Evolutionary conservation across 1,140 invertebrate genomes (phyloP).

Genomic region (Drosophila saltans): DNA sequence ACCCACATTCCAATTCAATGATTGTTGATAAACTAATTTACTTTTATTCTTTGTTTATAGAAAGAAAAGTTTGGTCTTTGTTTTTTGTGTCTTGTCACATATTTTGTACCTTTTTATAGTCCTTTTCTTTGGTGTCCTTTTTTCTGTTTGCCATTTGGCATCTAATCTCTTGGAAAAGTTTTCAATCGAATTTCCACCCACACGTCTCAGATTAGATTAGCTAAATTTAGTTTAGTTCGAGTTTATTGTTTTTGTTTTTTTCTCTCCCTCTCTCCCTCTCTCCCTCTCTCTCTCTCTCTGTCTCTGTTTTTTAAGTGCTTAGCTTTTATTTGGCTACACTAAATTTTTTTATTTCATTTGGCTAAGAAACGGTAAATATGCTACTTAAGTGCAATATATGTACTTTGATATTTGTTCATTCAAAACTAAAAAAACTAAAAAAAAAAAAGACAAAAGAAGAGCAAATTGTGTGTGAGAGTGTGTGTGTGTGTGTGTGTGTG

Average conservation of each 20-base stretch:
- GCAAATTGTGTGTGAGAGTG: too few species aligned
- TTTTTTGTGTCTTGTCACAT: not conserved
- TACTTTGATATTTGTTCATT: slow-evolving; percentile 18
- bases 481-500: too few species aligned
- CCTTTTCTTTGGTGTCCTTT: not conserved
- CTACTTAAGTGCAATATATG: slow-evolving; percentile 39
- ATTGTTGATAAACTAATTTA: not conserved
- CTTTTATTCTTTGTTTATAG: not conserved
- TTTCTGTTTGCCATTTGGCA: not conserved
- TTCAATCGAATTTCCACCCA: not conserved
- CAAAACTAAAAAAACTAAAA: not conserved
- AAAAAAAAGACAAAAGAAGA: not conserved
- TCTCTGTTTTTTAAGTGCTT: slow-evolving; percentile 3
- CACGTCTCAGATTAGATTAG: not conserved
- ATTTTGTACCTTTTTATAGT: slow-evolving; percentile 3
- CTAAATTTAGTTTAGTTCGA: not conserved
- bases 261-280: too few species aligned
- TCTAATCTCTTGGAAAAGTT: slow-evolving; percentile 11
- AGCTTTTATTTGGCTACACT: slow-evolving; percentile 21
- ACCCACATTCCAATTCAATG: not conserved
- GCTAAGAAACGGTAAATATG: slow-evolving; percentile 48
- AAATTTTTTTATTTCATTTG: slow-evolving; percentile 33
- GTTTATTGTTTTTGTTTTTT: slow-evolving; percentile 15
- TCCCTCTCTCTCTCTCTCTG: too few species aligned
- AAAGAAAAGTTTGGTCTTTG: not conserved